phyloP scores from a whole-genome alignment of 30 jellyfish, hydroid and myxozoan genomes.

The Hydra vulgaris region DNA sequence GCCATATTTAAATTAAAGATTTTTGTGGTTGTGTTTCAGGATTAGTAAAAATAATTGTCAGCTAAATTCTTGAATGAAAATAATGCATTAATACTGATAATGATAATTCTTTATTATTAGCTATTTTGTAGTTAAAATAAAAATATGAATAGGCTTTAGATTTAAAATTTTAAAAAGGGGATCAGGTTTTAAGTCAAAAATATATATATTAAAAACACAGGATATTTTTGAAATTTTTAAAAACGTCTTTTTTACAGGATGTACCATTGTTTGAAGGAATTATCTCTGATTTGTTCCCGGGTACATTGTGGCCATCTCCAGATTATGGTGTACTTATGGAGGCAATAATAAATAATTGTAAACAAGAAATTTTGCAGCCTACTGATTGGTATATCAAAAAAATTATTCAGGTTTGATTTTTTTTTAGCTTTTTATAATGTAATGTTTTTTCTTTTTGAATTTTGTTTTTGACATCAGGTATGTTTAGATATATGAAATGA shows the following conservation, averaged over 20 bases:
- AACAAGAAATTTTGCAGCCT: conserved; percentile 53
- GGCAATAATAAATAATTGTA: conserved; percentile 67
- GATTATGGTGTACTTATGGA: conserved; percentile 83
- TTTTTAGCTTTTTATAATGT: not conserved
- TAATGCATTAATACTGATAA: too few relatives aligned
- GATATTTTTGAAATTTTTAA: not conserved
- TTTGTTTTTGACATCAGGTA: not conserved
- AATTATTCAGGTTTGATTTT: conserved; percentile 53
- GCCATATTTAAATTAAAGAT: too few relatives aligned
- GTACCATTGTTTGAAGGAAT: conserved; percentile 93
- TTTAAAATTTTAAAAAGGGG: too few relatives aligned
- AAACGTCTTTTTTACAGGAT: conserved; percentile 30
- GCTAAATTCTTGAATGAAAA: too few relatives aligned
- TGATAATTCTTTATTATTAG: too few relatives aligned
- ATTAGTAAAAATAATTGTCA: too few relatives aligned
- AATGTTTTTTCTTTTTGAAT: not conserved
- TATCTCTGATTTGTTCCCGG: conserved; percentile 91
- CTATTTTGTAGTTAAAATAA: too few relatives aligned
- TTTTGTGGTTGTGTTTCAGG: too few relatives aligned
- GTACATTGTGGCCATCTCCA: conserved; percentile 87
- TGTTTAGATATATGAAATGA: conserved; percentile 53
- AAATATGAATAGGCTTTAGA: too few relatives aligned
- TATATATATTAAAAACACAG: not conserved
- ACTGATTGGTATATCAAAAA: conserved; percentile 84
- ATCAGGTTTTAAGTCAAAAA: too few relatives aligned